These are phyloP conservation scores for Psilopogon haemacephalus DNA, from an alignment of 2,113 vertebrate species.

Conservation along the genomic window DNA sequence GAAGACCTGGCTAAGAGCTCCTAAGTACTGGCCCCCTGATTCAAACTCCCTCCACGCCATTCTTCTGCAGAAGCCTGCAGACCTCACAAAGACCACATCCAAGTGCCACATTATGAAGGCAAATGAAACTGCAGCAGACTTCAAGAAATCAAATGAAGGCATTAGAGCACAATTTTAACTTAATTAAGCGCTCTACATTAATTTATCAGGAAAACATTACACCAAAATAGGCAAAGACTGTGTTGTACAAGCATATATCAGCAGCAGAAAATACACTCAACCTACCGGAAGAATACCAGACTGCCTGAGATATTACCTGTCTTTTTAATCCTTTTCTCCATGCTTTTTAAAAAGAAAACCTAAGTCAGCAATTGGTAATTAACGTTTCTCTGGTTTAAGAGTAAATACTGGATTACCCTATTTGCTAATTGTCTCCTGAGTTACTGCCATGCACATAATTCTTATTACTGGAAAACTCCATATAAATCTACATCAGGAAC, in stretches of 20 bases:
- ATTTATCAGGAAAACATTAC: not conserved
- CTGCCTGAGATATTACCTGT: not conserved
- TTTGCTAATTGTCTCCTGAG: slow-evolving; percentile 21
- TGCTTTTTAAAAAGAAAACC: slow-evolving; percentile 9
- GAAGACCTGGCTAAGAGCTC: not conserved
- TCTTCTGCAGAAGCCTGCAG: not conserved
- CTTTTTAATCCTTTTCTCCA: slow-evolving; percentile 21
- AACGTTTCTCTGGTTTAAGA: not conserved
- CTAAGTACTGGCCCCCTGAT: not conserved
- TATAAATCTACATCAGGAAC: not conserved
- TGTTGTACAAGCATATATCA: not conserved
- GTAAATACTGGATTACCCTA: slow-evolving; percentile 1
- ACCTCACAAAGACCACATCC: not conserved
- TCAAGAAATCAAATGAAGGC: slow-evolving; percentile 18
- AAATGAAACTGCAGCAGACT: not conserved
- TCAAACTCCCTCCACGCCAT: not conserved
- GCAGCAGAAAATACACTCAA: not conserved
- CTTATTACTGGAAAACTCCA: slow-evolving; percentile 7
- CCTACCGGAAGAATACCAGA: slow-evolving; percentile 18
- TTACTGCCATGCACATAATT: not conserved
- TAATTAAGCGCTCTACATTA: not conserved
- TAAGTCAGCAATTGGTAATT: slow-evolving; percentile 7
- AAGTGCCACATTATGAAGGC: not conserved
- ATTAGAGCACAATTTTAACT: not conserved
- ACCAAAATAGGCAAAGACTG: not conserved